These are phyloP conservation scores for Conistra vaccinii DNA, from an alignment of 2,888 invertebrate genomes.

Conservation along the genomic window DNA sequence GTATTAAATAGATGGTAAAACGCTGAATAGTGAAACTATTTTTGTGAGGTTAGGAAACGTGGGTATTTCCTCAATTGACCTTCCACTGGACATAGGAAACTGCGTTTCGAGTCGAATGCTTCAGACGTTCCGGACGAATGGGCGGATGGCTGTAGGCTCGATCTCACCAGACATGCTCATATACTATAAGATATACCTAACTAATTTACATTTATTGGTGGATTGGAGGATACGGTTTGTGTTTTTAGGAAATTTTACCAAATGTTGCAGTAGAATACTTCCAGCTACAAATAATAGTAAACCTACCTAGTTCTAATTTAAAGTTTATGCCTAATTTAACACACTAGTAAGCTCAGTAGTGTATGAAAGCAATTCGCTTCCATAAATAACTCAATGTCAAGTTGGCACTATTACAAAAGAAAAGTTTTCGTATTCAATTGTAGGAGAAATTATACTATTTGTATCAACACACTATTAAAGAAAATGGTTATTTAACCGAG, in stretches of 20 bases:
- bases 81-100: constrained; percentile 77
- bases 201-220: neutral
- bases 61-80: constrained; percentile 79
- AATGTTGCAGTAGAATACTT: neutral
- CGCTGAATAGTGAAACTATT: constrained; percentile 69
- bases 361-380: neutral
- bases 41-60: constrained; percentile 71
- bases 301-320: constrained; percentile 4
- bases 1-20: constrained; percentile 33
- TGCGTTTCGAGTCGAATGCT: constrained; percentile 76
- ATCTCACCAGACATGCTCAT: constrained; percentile 64
- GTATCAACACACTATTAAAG: neutral
- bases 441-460: constrained; percentile 11
- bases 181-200: neutral
- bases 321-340: constrained; percentile 15
- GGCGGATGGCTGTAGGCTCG: constrained; percentile 63
- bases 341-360: constrained; percentile 10
- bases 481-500: constrained; percentile 14
- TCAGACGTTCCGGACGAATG: constrained; percentile 71
- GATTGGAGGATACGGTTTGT: too few species aligned
- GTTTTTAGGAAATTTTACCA: neutral
- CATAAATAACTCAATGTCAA: constrained; percentile 11
- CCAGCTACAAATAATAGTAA: neutral
- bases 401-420: neutral
- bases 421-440: constrained; percentile 12